These are phyloP conservation scores for Aelia acuminata DNA, from an alignment of 2,888 invertebrate species.

Conservation along the genomic window DNA sequence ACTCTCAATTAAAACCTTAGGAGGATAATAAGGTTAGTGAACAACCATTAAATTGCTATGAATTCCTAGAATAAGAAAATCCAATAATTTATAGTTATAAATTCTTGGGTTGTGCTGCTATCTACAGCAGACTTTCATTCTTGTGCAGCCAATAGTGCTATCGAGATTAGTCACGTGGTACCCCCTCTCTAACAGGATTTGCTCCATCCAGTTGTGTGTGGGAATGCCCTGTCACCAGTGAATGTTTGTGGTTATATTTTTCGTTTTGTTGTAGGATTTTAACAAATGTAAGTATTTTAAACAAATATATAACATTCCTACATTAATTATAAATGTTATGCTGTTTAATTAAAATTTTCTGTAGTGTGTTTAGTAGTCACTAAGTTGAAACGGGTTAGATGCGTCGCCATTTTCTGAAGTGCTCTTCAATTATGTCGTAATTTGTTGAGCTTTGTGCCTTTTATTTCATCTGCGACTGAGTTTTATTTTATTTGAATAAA, in stretches of 20 bases:
- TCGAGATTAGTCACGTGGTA: slow-evolving; percentile 63
- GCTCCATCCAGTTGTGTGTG: slow-evolving; percentile 64
- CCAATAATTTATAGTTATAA: slow-evolving; percentile 39
- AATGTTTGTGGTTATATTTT: slow-evolving; percentile 65
- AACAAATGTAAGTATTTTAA: slow-evolving; percentile 61
- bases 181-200: slow-evolving; percentile 47
- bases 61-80: neutral
- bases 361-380: neutral
- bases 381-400: slow-evolving; percentile 55
- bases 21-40: neutral
- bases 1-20: neutral
- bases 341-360: neutral
- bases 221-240: slow-evolving; percentile 67
- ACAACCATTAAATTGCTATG: neutral
- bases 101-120: slow-evolving; percentile 61
- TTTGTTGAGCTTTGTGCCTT: slow-evolving; percentile 44
- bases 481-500: neutral
- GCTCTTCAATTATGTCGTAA: slow-evolving; percentile 62
- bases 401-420: slow-evolving; percentile 63
- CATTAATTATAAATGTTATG: neutral
- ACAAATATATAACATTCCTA: neutral
- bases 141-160: slow-evolving; percentile 59
- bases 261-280: slow-evolving; percentile 60
- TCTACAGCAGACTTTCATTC: slow-evolving; percentile 55
- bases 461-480: neutral